Percentiles rank a stretch among this genome's conserved stretches.
Evolutionary conservation across 1,140 invertebrate species (phyloP).

Genomic region (Drosophila sucinea): DNA sequence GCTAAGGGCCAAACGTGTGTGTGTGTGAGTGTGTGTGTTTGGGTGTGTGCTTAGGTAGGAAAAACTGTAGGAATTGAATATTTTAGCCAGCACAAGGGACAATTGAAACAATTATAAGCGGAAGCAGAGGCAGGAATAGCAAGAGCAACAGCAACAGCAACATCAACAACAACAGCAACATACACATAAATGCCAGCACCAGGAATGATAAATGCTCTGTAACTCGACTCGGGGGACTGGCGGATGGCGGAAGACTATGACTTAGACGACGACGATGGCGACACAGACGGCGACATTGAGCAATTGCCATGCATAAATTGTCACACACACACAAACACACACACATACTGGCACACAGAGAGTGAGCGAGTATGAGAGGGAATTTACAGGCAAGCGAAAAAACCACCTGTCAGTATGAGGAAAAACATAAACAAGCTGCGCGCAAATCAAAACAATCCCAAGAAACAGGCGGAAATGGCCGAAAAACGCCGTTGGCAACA

Average conservation of each 20-base stretch:
- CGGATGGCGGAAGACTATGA: slow-evolving; percentile 29
- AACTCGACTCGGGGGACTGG: slow-evolving; percentile 4
- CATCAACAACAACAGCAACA: slow-evolving; percentile 21
- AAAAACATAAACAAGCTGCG: slow-evolving; percentile 67
- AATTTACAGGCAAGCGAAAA: neutral
- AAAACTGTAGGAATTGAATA: slow-evolving; percentile 53
- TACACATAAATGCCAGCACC: slow-evolving; percentile 44
- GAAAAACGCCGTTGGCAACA: slow-evolving; percentile 22
- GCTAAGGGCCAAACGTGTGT: slow-evolving; percentile 11
- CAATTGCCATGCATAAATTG: slow-evolving; percentile 75
- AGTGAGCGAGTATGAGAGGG: no score
- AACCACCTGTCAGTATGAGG: slow-evolving; percentile 56
- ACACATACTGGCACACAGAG: neutral
- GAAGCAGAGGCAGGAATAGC: slow-evolving; percentile 1
- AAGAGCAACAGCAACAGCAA: slow-evolving; percentile 15
- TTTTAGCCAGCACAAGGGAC: slow-evolving; percentile 9
- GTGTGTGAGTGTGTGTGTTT: neutral
- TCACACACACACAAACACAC: slow-evolving; percentile 32
- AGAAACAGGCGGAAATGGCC: neutral
- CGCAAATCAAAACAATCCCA: slow-evolving; percentile 62
- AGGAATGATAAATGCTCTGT: slow-evolving; percentile 56
- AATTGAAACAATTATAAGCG: slow-evolving; percentile 54
- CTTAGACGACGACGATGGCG: slow-evolving; percentile 1
- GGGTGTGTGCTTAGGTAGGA: neutral
- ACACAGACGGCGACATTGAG: slow-evolving; percentile 66